Conservation (phyloP, 2,888 invertebrate species). For the Chymomyza caudatula region DNA sequence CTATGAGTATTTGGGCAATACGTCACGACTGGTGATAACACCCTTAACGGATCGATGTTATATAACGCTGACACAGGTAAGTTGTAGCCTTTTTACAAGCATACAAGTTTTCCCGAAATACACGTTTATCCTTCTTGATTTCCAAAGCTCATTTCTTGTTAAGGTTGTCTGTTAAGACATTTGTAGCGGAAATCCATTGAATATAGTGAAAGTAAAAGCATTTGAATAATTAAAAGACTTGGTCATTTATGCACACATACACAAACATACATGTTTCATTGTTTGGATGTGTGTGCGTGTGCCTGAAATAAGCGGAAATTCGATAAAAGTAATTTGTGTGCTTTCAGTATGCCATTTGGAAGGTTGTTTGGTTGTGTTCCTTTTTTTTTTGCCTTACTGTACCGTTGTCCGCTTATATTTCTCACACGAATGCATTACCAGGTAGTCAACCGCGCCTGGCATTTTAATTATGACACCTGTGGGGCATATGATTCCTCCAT, state of each 20-base stretch:
- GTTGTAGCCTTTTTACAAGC: too few species aligned
- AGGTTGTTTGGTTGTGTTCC: background rate
- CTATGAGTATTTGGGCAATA: constrained; percentile 96
- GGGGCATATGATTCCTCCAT: background rate
- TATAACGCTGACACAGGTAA: constrained; percentile 92
- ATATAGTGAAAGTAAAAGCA: constrained; percentile 9
- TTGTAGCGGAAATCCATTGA: constrained; percentile 34
- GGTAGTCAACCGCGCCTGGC: background rate
- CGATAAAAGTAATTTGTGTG: constrained; percentile 25
- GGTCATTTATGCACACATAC: background rate
- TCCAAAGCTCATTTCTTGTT: background rate
- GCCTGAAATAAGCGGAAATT: constrained; percentile 30
- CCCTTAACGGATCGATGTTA: constrained; percentile 97
- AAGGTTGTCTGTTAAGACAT: background rate
- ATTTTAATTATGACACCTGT: constrained; percentile 8
- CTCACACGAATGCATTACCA: background rate
- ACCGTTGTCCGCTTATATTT: background rate
- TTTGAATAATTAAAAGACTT: constrained; percentile 40
- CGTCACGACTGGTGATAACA: constrained; percentile 95
- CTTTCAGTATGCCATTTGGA: background rate
- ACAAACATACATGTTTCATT: background rate
- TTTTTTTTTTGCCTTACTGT: background rate
- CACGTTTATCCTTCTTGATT: constrained; percentile 2
- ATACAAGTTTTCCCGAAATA: too few species aligned
- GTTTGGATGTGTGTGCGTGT: constrained; percentile 1